Conservation (phyloP, 1,140 invertebrate genomes). For the Dolichoris vasculosae region DNA sequence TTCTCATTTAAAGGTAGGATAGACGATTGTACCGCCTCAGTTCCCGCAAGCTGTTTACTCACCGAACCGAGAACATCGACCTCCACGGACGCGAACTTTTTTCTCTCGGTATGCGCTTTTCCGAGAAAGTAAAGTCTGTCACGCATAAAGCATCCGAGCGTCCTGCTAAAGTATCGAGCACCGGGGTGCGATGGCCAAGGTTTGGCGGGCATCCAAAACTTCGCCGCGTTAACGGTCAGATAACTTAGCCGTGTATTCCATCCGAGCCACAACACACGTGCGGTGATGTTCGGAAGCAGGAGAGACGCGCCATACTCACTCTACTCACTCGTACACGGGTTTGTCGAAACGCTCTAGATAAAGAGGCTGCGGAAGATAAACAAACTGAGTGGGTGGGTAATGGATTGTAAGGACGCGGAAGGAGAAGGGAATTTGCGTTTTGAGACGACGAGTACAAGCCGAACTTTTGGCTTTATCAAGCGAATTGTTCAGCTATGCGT, state of each 20-base stretch:
- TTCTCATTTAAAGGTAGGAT: neutral
- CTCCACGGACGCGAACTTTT: neutral
- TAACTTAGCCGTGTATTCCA: conserved; percentile 57
- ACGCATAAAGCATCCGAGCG: conserved; percentile 16
- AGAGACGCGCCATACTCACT: conserved; percentile 50
- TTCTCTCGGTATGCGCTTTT: neutral
- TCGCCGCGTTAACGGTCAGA: conserved; percentile 46
- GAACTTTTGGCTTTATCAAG: neutral
- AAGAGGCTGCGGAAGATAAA: conserved; percentile 37
- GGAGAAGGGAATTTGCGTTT: neutral
- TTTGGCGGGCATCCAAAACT: conserved; percentile 49
- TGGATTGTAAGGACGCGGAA: conserved; percentile 18
- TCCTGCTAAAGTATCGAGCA: conserved; percentile 56
- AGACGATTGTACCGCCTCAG: conserved; percentile 16
- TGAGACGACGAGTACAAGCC: neutral
- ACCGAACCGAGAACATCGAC: neutral
- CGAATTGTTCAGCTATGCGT: neutral
- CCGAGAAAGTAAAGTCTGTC: neutral
- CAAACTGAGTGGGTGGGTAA: conserved; percentile 39
- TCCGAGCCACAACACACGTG: conserved; percentile 58
- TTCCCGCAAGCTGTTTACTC: neutral
- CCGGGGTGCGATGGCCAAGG: conserved; percentile 54
- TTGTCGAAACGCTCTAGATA: conserved; percentile 44
- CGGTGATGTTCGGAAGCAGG: conserved; percentile 2
- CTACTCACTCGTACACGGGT: conserved; percentile 57